Evolutionary conservation across 1,140 invertebrate genomes (phyloP).

Genomic region (Helicoverpa armigera): DNA sequence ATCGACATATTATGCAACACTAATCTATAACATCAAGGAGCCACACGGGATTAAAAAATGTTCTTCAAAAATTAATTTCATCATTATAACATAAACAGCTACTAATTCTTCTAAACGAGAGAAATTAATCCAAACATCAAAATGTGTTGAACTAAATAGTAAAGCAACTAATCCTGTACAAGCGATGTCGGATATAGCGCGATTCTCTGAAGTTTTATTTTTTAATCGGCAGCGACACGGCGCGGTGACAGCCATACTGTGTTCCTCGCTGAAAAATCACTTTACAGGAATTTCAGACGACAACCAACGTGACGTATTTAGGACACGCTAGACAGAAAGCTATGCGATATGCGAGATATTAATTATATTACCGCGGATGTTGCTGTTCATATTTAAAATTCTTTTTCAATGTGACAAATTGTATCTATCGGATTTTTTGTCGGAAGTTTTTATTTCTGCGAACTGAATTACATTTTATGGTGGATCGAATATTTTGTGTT

Average conservation of each 20-base stretch:
- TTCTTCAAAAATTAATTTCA: neutral
- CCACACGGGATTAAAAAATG: neutral
- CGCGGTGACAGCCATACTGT: slow-evolving; percentile 41
- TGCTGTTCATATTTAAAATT: neutral
- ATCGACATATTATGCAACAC: neutral
- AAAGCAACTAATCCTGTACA: slow-evolving; percentile 30
- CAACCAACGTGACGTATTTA: slow-evolving; percentile 48
- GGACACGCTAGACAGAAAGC: slow-evolving; percentile 6
- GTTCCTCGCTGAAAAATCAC: slow-evolving; percentile 57
- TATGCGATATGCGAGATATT: neutral
- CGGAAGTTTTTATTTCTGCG: slow-evolving; percentile 1
- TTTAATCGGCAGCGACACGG: slow-evolving; percentile 42
- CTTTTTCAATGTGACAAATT: slow-evolving; percentile 6
- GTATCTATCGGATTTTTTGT: neutral
- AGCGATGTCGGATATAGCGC: slow-evolving; percentile 16
- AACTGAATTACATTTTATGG: neutral
- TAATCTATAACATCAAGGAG: neutral
- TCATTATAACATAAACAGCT: slow-evolving; percentile 24
- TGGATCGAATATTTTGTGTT: no score
- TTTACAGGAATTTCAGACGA: slow-evolving; percentile 61
- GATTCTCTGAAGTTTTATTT: slow-evolving; percentile 47
- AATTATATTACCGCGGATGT: neutral
- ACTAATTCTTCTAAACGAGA: slow-evolving; percentile 20
- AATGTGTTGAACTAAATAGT: slow-evolving; percentile 40
- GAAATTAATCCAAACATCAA: slow-evolving; percentile 23